Percentiles rank a stretch among this genome's conserved stretches.
phyloP scores from a whole-genome alignment of 2,113 vertebrate genomes.

The Anguilla japonica region DNA sequence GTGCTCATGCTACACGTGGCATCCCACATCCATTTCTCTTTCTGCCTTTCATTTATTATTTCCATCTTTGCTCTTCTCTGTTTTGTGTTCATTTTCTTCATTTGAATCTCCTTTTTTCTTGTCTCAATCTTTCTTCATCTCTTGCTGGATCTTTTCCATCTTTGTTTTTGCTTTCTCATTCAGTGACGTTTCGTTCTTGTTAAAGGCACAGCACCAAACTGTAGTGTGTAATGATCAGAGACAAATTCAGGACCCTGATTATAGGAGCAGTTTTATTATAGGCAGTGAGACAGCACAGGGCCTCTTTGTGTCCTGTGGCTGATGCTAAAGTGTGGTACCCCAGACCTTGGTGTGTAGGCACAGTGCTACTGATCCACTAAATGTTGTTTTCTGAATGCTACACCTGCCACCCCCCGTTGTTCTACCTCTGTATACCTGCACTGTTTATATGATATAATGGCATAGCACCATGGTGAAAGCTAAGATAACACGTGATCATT shows the following conservation, averaged over 20 bases:
- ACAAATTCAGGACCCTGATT: not conserved
- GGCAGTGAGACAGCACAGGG: too few relatives aligned
- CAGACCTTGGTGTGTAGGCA: not conserved
- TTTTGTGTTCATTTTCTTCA: not conserved
- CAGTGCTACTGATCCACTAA: not conserved
- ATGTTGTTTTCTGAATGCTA: not conserved
- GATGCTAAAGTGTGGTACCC: too few relatives aligned
- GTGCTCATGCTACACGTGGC: not conserved
- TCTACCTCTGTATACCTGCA: not conserved
- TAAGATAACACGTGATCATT: too few relatives aligned
- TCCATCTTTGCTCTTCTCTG: not conserved
- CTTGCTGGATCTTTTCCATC: not conserved
- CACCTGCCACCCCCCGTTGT: not conserved
- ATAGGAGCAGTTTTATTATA: too few relatives aligned
- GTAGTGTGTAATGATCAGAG: not conserved
- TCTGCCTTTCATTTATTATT: not conserved
- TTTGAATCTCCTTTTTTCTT: too few relatives aligned
- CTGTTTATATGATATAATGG: not conserved
- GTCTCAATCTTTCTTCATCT: not conserved
- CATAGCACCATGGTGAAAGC: not conserved
- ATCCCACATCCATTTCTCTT: not conserved
- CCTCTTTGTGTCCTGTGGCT: too few relatives aligned
- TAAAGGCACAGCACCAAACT: not conserved
- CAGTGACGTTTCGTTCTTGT: too few relatives aligned
- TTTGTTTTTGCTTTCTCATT: too few relatives aligned